Evolutionary conservation across 2,797 vertebrate genomes (phyloP).

Genomic region (Coregonus sp.): DNA sequence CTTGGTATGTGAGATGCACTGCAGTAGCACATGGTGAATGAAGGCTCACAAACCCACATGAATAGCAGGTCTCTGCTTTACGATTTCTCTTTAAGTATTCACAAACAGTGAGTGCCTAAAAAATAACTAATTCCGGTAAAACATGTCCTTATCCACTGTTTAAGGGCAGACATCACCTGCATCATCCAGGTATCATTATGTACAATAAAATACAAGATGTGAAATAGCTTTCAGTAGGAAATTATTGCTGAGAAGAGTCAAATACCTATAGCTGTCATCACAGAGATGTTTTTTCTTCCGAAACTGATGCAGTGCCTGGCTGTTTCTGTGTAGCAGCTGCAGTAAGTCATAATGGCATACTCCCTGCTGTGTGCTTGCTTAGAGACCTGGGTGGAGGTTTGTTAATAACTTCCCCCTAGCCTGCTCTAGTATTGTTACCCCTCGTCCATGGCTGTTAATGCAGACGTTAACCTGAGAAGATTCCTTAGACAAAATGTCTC

Average conservation of each 20-base stretch:
- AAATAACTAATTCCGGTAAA: background rate
- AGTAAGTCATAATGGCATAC: background rate
- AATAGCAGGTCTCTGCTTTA: conserved; percentile 26
- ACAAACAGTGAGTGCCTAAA: background rate
- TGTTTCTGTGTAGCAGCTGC: background rate
- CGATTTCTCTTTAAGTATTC: conserved; percentile 33
- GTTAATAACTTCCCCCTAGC: background rate
- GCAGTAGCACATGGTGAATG: conserved; percentile 19
- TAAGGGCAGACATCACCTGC: background rate
- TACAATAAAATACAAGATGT: background rate
- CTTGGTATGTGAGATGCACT: conserved; percentile 72
- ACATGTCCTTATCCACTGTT: background rate
- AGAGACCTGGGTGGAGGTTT: background rate
- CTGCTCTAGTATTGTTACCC: background rate
- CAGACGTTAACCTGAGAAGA: background rate
- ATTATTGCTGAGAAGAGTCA: background rate
- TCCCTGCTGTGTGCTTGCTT: background rate
- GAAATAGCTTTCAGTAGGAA: background rate
- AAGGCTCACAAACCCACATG: conserved; percentile 2
- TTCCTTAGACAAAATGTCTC: background rate
- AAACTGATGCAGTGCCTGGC: background rate
- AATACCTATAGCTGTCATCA: background rate
- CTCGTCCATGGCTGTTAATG: background rate
- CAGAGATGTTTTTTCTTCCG: background rate
- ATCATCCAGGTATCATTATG: background rate